Evolutionary conservation across 2,113 vertebrate species (phyloP), one percentile per base, ranked within the genome.

Genomic region (Chionomys nivalis): DNA sequence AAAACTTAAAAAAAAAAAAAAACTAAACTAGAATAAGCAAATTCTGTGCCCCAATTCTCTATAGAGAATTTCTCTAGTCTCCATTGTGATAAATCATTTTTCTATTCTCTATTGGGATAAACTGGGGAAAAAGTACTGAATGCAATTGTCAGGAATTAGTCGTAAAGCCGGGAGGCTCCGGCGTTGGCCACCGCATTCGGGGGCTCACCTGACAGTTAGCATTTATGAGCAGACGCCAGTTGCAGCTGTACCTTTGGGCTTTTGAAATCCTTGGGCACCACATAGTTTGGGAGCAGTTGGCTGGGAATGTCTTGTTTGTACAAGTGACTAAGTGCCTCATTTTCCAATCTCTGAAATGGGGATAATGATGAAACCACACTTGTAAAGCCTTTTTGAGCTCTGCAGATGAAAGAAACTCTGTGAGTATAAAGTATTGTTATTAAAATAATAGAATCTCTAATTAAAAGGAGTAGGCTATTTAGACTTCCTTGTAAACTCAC

Each of bases 401-500:
- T 65, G 44, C 83, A 98, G 97, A 98, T 98, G 97, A 98, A 98
- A 97, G 97, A 83, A 65, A 42, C 76, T 83, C 19, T 68, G 78
- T 76, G 55, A 97, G 96, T 81, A 77, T 96, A 90, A 97, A 98
- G 97, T 96, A 98, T 98, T 98, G 98, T 97, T 97, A 98, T 98
- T 98, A 98, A 97, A 96, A 98, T 97, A 98, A 98, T 98, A 97
- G 97, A 97, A 97, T 97, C 93, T 94, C 77, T 97, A 97, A 98
- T 98, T 97, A 97, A 97, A 98, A 97, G 98, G 96, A 96, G 95
- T 97, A 91, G 89, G 36, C 94, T 91, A 89, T 96, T 96, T 97
- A 95, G 96, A 85, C 31, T 83, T 92, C 83, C 97, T 97, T 97
- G 95, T 98, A 98, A 98, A 96, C 94, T 61, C 93, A 75, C 28